These are phyloP conservation scores for Sebastes hopkinsi DNA, from an alignment of 2,797 vertebrate genomes.

Conservation along the genomic window DNA sequence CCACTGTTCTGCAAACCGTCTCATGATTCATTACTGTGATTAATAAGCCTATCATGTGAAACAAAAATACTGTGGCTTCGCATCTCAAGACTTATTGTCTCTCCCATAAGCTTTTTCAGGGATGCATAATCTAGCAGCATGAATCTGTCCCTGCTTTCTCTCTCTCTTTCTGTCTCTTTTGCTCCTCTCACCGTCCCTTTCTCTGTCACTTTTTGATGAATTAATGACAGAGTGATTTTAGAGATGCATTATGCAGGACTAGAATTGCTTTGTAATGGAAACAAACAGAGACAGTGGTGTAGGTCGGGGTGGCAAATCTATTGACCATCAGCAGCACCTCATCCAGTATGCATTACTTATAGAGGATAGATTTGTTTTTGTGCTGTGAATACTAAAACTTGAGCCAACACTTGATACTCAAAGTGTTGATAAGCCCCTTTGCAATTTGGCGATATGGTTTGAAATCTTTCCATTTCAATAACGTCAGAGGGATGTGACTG, in stretches of 20 bases:
- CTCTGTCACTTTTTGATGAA: constrained; percentile 58
- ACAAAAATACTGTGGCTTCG: constrained; percentile 67
- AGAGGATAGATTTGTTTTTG: constrained; percentile 62
- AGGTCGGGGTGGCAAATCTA: constrained; percentile 62
- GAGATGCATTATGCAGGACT: constrained; percentile 74
- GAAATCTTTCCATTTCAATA: constrained; percentile 35
- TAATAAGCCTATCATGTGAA: constrained; percentile 78
- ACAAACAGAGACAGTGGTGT: constrained; percentile 63
- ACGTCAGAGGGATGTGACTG: neutral
- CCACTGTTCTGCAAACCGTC: constrained; percentile 62
- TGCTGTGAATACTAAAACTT: constrained; percentile 46
- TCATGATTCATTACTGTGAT: constrained; percentile 80
- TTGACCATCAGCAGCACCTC: constrained; percentile 62
- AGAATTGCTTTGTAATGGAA: constrained; percentile 75
- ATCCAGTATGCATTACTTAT: constrained; percentile 68
- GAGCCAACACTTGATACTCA: constrained; percentile 2
- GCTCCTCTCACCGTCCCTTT: neutral
- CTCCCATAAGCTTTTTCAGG: constrained; percentile 52
- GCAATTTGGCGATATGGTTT: constrained; percentile 23
- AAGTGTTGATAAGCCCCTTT: constrained; percentile 50
- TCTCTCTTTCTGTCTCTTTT: neutral
- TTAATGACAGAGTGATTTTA: constrained; percentile 69
- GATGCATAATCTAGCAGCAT: constrained; percentile 61
- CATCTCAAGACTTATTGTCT: constrained; percentile 69
- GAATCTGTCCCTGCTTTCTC: constrained; percentile 12